Evolutionary conservation across 2,888 invertebrate species (phyloP), one percentile per base, ranked within the genome.

Genomic region (Fissipunctia ypsillon): DNA sequence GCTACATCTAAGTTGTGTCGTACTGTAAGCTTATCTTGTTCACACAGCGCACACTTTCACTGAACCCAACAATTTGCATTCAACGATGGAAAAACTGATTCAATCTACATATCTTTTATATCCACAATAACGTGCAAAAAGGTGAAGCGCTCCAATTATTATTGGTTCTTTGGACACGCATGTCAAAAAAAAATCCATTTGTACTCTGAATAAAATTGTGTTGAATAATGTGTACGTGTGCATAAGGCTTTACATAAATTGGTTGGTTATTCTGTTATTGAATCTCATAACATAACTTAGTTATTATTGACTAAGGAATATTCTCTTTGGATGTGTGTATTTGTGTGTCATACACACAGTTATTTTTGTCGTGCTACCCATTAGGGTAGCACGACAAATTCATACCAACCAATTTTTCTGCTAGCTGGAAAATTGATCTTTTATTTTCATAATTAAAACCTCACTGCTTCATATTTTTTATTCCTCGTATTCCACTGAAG

Each of bases 1-100:
- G n/a, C n/a, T n/a, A n/a, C n/a, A n/a, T n/a, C n/a, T n/a, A n/a
- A n/a, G n/a, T n/a, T n/a, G n/a, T n/a, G n/a, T n/a, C n/a, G n/a
- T n/a, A n/a, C n/a, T n/a, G n/a, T n/a, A 69, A 56, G 48, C 83
- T 75, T 83, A 82, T 81, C 79, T 25, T 63, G 25, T 22, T 16
- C 65, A 0, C 31, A 19, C 78, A 75, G 70, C 59, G 25, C 43
- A 66, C 69, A 66, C 56, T 57, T 69, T 64, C 5, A 0, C 57
- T 19, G 43, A 65, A 57, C 68, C 63, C 69, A 78, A 69, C 68
- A 82, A 84, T 83, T 83, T 84, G 66, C 75, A 78, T 81, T 28
- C 50, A 50, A 56, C 73, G 73, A 83, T 78, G 66, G 48, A 64
- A 78, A 80, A 66, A 78, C 54, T 84, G 66, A 78, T 81, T 81